phyloP scores from a whole-genome alignment of 2,888 invertebrate genomes.

The Drosophila prolongata region DNA sequence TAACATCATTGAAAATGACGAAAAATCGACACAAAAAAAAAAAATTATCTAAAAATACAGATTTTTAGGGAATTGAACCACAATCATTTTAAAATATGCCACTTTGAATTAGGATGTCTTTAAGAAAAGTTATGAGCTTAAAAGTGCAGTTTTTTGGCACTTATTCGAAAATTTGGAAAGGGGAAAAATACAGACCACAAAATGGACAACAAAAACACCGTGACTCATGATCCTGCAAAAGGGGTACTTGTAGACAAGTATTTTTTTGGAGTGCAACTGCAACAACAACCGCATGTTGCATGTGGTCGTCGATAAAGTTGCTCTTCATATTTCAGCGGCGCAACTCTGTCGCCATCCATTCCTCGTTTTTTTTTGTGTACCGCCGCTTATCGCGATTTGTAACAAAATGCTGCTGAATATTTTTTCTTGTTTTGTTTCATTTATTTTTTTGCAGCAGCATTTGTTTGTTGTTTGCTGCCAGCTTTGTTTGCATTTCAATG shows the following conservation, averaged over 20 bases:
- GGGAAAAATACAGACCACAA: too few species aligned
- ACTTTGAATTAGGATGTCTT: too few species aligned
- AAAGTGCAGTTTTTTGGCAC: too few species aligned
- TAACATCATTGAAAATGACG: too few species aligned
- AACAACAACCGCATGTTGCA: conserved; percentile 41
- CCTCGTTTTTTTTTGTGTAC: conserved; percentile 7
- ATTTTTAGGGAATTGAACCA: too few species aligned
- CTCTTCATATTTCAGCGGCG: conserved; percentile 26
- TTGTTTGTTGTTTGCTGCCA: conserved; percentile 14
- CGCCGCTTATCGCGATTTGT: conserved; percentile 47
- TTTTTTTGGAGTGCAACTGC: conserved; percentile 22
- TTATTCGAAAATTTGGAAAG: too few species aligned
- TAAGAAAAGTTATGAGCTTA: too few species aligned
- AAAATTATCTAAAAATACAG: too few species aligned
- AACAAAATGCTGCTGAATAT: conserved; percentile 34
- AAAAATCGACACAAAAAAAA: too few species aligned
- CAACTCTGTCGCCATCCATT: conserved; percentile 30
- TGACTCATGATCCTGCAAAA: conserved; percentile 2
- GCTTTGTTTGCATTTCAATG: conserved; percentile 41
- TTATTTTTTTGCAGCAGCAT: conserved; percentile 2
- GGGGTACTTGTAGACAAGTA: neutral
- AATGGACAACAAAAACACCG: neutral
- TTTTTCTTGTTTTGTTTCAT: conserved; percentile 11
- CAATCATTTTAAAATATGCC: too few species aligned
- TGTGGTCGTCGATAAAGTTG: conserved; percentile 36